Percentiles rank a stretch among this genome's conserved stretches.
Evolutionary conservation across 2,888 invertebrate species (phyloP).

Genomic region (Arrhopalites spinosus): DNA sequence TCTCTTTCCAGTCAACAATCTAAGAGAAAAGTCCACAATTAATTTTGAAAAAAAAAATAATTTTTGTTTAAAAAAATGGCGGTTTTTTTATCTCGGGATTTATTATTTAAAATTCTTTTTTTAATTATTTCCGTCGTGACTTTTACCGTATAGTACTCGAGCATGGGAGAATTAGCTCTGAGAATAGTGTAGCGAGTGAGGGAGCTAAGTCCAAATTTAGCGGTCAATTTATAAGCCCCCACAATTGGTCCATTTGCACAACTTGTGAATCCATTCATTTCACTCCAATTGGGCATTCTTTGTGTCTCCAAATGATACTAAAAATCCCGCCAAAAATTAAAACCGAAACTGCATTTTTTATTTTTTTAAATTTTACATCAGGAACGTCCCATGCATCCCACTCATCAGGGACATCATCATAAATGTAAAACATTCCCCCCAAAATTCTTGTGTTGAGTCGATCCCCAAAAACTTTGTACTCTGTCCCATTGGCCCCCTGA

Average conservation of each 20-base stretch:
- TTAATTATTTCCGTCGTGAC: too few relatives aligned
- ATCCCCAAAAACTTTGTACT: slow-evolving; percentile 9
- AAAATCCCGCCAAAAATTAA: too few relatives aligned
- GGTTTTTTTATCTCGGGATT: too few relatives aligned
- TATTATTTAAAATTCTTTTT: slow-evolving; percentile 42
- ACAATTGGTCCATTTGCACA: slow-evolving; percentile 36
- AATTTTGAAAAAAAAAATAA: too few relatives aligned
- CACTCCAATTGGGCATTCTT: slow-evolving; percentile 41
- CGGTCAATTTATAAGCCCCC: slow-evolving; percentile 45
- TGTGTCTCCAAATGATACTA: slow-evolving; percentile 61
- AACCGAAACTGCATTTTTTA: too few relatives aligned
- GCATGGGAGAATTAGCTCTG: slow-evolving; percentile 60
- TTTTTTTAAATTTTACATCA: too few relatives aligned
- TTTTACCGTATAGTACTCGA: slow-evolving; percentile 58
- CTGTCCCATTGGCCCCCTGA: slow-evolving; percentile 22
- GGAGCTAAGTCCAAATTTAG: slow-evolving; percentile 42
- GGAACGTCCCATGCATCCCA: slow-evolving; percentile 57
- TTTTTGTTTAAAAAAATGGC: too few relatives aligned
- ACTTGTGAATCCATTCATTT: background rate
- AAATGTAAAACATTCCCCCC: slow-evolving; percentile 48
- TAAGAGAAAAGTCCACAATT: too few relatives aligned
- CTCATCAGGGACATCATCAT: slow-evolving; percentile 56
- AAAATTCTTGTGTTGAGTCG: slow-evolving; percentile 27
- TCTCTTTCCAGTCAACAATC: slow-evolving; percentile 60
- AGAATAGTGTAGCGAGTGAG: slow-evolving; percentile 59